Percentiles rank a stretch among this genome's conserved stretches.
phyloP scores from a whole-genome alignment of 2,113 vertebrate species.

The Phocoena sinus region DNA sequence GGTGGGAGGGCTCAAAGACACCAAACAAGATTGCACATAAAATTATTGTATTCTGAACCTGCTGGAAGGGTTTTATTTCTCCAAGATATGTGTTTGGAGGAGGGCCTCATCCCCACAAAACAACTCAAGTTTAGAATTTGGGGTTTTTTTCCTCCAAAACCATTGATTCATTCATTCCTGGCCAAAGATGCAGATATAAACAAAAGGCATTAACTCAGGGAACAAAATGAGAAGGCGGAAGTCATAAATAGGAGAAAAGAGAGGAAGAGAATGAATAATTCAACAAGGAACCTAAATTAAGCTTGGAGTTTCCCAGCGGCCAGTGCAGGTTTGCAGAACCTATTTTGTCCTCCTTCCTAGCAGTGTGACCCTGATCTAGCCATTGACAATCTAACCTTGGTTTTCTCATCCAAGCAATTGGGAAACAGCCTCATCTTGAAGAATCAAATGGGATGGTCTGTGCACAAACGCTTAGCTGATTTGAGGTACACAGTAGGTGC shows the following conservation, averaged over 20 bases:
- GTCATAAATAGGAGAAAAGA: conserved; percentile 42
- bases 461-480: neutral
- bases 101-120: neutral
- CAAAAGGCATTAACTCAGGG: conserved; percentile 29
- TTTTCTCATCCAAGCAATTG: neutral
- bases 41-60: neutral
- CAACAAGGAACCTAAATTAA: conserved; percentile 66
- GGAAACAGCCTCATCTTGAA: neutral
- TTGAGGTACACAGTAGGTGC: neutral
- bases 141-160: neutral
- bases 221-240: conserved; percentile 35
- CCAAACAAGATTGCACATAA: neutral
- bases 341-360: neutral
- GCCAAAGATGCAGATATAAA: conserved; percentile 41
- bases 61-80: neutral
- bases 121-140: neutral
- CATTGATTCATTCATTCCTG: conserved; percentile 51
- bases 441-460: neutral
- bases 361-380: neutral
- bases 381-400: neutral
- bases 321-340: neutral
- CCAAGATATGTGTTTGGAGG: neutral
- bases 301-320: conserved; percentile 50
- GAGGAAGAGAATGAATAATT: conserved; percentile 63
- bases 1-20: neutral